These are phyloP conservation scores for Diplodus sargus DNA, from an alignment of 2,797 vertebrate species.

Conservation along the genomic window DNA sequence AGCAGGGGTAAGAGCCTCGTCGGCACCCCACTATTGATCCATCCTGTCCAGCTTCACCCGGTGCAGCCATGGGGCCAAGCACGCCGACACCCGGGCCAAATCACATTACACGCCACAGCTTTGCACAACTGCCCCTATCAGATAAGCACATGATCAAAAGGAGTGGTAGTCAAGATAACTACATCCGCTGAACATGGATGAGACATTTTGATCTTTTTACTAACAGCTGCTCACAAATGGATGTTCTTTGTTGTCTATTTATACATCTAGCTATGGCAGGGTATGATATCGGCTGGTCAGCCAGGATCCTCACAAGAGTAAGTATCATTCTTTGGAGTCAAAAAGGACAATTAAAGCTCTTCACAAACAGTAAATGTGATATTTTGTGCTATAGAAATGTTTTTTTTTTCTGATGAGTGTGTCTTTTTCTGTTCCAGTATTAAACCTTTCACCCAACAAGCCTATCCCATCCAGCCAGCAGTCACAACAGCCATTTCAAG, in stretches of 20 bases:
- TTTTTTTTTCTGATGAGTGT: conserved; percentile 20
- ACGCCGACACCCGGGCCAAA: conserved; percentile 70
- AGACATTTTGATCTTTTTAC: conserved; percentile 64
- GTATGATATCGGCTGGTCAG: conserved; percentile 97
- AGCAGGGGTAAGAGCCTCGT: conserved; percentile 93
- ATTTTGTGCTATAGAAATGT: conserved; percentile 1
- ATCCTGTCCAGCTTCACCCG: conserved; percentile 69
- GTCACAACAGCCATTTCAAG: conserved; percentile 97
- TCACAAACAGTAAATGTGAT: conserved; percentile 10
- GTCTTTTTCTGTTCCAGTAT: conserved; percentile 87
- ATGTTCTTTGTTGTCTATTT: conserved; percentile 69
- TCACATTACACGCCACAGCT: conserved; percentile 83
- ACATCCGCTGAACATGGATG: conserved; percentile 61
- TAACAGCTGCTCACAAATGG: conserved; percentile 66
- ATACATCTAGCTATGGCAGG: conserved; percentile 94
- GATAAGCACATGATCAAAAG: conserved; percentile 82
- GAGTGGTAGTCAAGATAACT: conserved; percentile 81
- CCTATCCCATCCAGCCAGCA: conserved; percentile 95
- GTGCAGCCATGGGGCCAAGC: conserved; percentile 61
- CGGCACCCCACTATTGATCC: conserved; percentile 69
- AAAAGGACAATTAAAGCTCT: background rate
- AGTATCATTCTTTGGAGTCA: conserved; percentile 77
- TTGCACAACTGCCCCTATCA: conserved; percentile 80
- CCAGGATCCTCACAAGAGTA: conserved; percentile 99
- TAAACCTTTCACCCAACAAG: conserved; percentile 97